Base-by-base conservation (phyloP, 2,888 invertebrate species). In the Aplocera efformata region DNA sequence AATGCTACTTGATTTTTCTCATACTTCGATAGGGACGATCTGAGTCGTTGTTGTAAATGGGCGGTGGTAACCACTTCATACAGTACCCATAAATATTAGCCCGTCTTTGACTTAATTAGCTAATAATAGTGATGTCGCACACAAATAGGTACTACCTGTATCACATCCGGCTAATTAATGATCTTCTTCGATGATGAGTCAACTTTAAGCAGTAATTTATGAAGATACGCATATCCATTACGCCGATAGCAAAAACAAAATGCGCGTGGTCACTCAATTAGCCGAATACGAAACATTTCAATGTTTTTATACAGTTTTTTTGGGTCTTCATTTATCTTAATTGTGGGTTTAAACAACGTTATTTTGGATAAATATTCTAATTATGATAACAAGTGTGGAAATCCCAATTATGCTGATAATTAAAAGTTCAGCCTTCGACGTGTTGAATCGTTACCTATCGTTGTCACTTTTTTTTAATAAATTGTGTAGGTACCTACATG, bases 181-280 rank as follows among this genome's bases (percentile, higher is more conserved):
- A 27, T 8, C 7, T 17, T 32, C 10, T 38, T 42, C 31, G 21
- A 32, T 20, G 49, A 50, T 64, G 61, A 63, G 10, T 61, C 58
- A 63, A 39, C 24, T 33, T 22, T 48, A 29, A 42, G 49, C 28
- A 8, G 42, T 32, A 28, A 48, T 54, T 43, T 49, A 42, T 46
- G 27, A 11, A 21, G 13, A 9, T 22, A 13, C 21, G 6, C 21
- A 23, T 32, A 31, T 25, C 17, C 7, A 35, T 32, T 25, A 31
- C 33, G 6, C 31, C 10, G 25, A 28, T 24, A 39, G 5, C 13
- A 39, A 23, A 31, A 34, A 40, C 10, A 48, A 45, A 52, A 28
- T 27, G 4, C 21, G 13, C 17, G 27, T 31, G 33, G 24, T 34
- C 34, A 31, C 28, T 28, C 31, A 30, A 42, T 42, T 37, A 42